These are phyloP conservation scores for Trachymyrmex septentrionalis DNA, from an alignment of 1,140 invertebrate species.

Conservation along the genomic window DNA sequence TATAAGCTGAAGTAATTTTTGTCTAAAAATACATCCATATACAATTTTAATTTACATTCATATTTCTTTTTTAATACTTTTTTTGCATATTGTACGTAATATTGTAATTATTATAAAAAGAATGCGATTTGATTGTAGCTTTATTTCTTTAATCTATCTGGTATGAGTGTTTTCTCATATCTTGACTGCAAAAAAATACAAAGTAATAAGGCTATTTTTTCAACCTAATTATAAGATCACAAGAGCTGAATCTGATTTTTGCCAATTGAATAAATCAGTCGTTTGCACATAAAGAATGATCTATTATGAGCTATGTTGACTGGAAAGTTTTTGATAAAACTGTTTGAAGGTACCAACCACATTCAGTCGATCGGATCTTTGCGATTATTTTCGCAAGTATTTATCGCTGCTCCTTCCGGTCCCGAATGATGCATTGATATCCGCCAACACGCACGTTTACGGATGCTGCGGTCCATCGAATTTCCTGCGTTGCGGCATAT, in stretches of 20 bases:
- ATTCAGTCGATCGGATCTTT: slow-evolving; percentile 57
- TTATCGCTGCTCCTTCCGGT: slow-evolving; percentile 66
- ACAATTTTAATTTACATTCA: not conserved
- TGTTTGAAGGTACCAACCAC: slow-evolving; percentile 40
- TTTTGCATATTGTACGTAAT: not conserved
- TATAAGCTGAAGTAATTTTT: too few species aligned
- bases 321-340: slow-evolving; percentile 46
- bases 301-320: slow-evolving; percentile 43
- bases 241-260: not conserved
- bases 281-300: not conserved
- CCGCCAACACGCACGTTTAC: slow-evolving; percentile 19
- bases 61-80: not conserved
- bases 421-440: slow-evolving; percentile 66
- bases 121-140: not conserved
- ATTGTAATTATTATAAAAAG: slow-evolving; percentile 9
- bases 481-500: slow-evolving; percentile 46
- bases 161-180: not conserved
- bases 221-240: not conserved
- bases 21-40: not conserved
- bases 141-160: not conserved
- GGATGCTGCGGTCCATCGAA: slow-evolving; percentile 32
- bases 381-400: slow-evolving; percentile 67
- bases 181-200: not conserved
- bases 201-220: not conserved
- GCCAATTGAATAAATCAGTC: slow-evolving; percentile 1